Conservation (phyloP, 2,113 vertebrate species). For the Mustela nigripes region DNA sequence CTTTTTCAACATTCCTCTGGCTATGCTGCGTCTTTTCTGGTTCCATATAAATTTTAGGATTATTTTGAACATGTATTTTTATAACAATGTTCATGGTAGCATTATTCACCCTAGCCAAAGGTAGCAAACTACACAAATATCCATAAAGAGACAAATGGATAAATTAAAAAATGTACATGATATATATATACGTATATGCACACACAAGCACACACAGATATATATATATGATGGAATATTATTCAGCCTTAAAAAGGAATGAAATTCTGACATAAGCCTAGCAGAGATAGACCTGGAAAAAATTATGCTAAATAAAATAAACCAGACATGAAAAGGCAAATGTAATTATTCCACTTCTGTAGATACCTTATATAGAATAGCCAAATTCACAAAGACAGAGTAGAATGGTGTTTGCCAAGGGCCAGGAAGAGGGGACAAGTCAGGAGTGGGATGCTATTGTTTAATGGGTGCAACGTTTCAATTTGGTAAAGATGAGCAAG, state of each 20-base stretch:
- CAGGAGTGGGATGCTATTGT: not conserved
- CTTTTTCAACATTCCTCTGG: too few species aligned
- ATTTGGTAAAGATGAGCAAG: not conserved
- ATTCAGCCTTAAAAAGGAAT: not conserved
- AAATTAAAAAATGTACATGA: not conserved
- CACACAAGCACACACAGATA: too few species aligned
- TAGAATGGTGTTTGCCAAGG: not conserved
- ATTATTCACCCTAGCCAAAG: not conserved
- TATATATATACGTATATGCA: too few species aligned
- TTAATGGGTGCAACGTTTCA: not conserved
- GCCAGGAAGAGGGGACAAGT: accelerated
- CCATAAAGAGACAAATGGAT: not conserved
- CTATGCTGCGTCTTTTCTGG: too few species aligned
- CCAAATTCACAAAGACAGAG: not conserved
- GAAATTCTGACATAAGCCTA: not conserved
- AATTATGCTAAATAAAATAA: not conserved
- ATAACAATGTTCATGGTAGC: not conserved
- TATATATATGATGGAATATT: not conserved
- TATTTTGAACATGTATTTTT: not conserved
- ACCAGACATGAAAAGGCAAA: not conserved
- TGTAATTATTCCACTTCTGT: not conserved
- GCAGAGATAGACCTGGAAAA: not conserved
- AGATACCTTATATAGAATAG: not conserved
- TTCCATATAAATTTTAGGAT: too few species aligned
- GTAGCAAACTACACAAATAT: not conserved